A percentile compares a stretch with the other conserved stretches of the same genome.
phyloP scores from a whole-genome alignment of 2,797 vertebrate species.

The Anguilla obscura region DNA sequence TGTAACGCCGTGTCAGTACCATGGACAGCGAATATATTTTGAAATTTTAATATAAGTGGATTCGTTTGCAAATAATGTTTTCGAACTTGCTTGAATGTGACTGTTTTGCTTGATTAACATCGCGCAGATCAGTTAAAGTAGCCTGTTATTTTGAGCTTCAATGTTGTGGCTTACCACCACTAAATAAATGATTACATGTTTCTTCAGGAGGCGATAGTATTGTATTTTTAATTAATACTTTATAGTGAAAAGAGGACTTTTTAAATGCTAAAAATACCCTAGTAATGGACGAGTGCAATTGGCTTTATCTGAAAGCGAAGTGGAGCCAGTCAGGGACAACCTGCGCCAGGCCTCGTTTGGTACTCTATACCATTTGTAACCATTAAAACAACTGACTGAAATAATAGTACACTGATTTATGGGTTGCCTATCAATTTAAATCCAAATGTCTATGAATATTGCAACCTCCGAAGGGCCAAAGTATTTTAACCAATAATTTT shows the following conservation, averaged over 20 bases:
- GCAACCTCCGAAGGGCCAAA: neutral
- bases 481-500: neutral
- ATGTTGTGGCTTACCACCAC: neutral
- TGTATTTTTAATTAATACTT: neutral
- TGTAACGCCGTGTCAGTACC: constrained; percentile 45
- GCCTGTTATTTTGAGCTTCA: neutral
- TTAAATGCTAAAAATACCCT: neutral
- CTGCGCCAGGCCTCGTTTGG: neutral
- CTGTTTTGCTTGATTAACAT: neutral
- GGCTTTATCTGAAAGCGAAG: neutral
- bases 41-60: neutral
- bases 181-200: neutral
- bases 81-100: neutral
- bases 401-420: neutral
- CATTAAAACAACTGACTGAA: neutral
- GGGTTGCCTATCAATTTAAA: neutral
- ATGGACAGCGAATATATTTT: constrained; percentile 43
- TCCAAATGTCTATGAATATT: neutral
- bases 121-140: neutral
- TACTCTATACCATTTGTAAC: neutral
- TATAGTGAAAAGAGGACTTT: neutral
- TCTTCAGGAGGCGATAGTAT: neutral
- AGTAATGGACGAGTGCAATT: neutral
- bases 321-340: neutral
- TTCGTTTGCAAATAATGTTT: neutral